Evolutionary conservation across 2,888 invertebrate species (phyloP), one percentile per base, ranked within the genome.

Genomic region (Ormia ochracea): DNA sequence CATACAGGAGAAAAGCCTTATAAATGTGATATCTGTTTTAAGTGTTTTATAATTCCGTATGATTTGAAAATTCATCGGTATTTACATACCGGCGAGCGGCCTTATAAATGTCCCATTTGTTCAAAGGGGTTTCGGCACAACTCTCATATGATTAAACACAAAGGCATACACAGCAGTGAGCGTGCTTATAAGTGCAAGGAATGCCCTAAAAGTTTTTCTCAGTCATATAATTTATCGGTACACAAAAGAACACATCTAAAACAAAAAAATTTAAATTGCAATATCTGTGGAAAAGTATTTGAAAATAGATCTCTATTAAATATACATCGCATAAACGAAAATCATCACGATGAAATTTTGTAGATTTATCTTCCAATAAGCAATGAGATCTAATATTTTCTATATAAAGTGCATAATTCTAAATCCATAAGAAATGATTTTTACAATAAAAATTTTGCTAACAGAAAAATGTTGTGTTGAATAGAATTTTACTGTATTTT

Each of bases 61-160:
- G 81, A 79, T 31, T 87, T 92, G 61, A 91, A 91, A 45, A 91
- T 93, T 1, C 93, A 93, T 83, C 92, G 93, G 90, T 90, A 93
- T 0, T 90, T 93, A 3, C 93, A 93, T 82, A 93, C 93, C 0
- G 93, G 93, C 1, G 92, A 92, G 84, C 92, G 92, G 75, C 92
- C 92, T 0, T 92, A 91, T 84, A 92, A 92, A 82, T 93, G 92
- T 83, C 92, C 92, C 78, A 91, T 92, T 41, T 93, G 92, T 79
- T 54, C 26, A 48, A 80, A 80, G 19, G 80, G 72, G 1, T 80
- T 80, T 56, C 75, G 80, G 1, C 72, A 76, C 23, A 61, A 66
- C 28, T 61, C 65, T 4, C 79, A 80, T 19, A 76, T 80, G 79
- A 9, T 66, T n/a, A 70, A 70, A 50, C 80, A 76, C 33, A 74